A percentile compares a stretch with the other conserved stretches of the same genome.
Evolutionary conservation across 2,888 invertebrate species (phyloP).

Genomic region (Eristalis tenax): DNA sequence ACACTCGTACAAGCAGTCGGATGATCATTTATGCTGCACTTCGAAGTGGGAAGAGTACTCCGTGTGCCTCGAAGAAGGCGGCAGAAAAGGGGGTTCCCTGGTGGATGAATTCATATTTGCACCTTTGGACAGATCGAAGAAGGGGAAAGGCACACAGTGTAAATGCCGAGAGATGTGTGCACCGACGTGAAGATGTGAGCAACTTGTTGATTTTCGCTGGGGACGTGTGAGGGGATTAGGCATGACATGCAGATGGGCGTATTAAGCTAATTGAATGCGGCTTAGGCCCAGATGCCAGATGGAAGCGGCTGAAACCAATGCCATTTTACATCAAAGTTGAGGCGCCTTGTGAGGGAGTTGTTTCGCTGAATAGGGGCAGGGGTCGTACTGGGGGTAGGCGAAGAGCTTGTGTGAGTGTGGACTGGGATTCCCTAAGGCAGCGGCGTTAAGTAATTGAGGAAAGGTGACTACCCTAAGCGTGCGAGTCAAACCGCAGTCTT

Average conservation of each 20-base stretch:
- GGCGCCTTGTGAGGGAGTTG: too few species aligned
- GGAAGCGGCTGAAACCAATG: background rate
- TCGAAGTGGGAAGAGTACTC: background rate
- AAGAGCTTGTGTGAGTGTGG: too few species aligned
- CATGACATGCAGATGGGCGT: background rate
- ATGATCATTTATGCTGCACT: conserved; percentile 13
- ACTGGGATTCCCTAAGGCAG: too few species aligned
- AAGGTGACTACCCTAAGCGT: too few species aligned
- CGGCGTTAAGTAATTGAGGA: too few species aligned
- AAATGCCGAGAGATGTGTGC: background rate
- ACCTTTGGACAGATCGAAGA: background rate
- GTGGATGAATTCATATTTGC: background rate
- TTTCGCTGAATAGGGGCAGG: too few species aligned
- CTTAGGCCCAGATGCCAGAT: background rate
- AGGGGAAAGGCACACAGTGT: background rate
- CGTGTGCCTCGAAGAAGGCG: background rate
- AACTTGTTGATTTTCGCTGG: background rate
- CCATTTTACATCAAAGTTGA: background rate
- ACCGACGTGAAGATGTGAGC: background rate
- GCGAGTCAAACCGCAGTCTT: too few species aligned
- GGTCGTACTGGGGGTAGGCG: too few species aligned
- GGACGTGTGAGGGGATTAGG: background rate
- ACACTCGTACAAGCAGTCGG: background rate
- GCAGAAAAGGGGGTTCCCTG: background rate
- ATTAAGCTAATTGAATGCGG: background rate